Evolutionary conservation across 2,113 vertebrate genomes (phyloP), one percentile per base, ranked within the genome.

Genomic region (Malurus elegans): DNA sequence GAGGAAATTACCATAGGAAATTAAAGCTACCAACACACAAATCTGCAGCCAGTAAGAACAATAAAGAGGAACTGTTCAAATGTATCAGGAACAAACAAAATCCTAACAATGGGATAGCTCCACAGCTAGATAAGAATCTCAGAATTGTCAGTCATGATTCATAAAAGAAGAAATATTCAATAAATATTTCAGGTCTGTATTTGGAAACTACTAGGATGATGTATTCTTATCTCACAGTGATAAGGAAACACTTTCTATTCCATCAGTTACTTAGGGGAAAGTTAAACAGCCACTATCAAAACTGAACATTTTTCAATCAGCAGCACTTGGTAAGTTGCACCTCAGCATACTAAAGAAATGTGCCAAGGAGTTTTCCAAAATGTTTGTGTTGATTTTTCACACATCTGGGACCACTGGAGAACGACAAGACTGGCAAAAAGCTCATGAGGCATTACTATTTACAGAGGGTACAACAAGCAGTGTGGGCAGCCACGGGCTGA

Each of bases 211-310:
- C 79, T 69, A 89, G 76, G 83, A 96, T 81, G 76, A 67, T 93
- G 61, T 87, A 87, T 69, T 92, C 80, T 92, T 97, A 96, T 95
- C 94, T 93, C 48, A 56, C 6, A 74, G 44, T 1, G 95, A 97
- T 95, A 96, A 96, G 95, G 64, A 96, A 96, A 91, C 65, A 85
- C 80, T 95, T 95, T 94, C 91, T 92, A 84, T 93, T 92, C 86
- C 94, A 94, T 89, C 95, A 89, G 83, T 79, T 93, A 93, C 91
- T 93, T 70, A 45, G 9, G 32, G 42, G 86, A 91, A 96, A 95
- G 84, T 95, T 91, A 96, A 96, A 94, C 61, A 96, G 95, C 80
- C 14, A 3, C 65, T 95, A 97, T 96, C 92, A 92, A 79, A 97
- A 80, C 48, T 14, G 51, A 95, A 60, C 48, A 48, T 91, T 93